A percentile compares a stretch with the other conserved stretches of the same genome.
Conservation (phyloP, 2,888 invertebrate species). For the Strigamia transsilvanica region DNA sequence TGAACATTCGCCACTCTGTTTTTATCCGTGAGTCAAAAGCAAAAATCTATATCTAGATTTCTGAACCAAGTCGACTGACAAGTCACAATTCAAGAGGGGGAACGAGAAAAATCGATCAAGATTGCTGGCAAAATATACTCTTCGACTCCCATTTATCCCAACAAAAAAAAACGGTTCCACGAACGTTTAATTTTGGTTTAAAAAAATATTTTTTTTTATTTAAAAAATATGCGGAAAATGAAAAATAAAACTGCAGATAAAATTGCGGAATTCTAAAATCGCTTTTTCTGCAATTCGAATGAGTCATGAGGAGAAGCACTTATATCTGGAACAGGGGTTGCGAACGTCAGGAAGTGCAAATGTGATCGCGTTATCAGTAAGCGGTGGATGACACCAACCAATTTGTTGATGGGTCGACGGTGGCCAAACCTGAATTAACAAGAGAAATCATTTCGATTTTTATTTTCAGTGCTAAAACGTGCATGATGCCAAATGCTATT, state of each 20-base stretch:
- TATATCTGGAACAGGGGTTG: background rate
- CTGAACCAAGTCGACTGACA: background rate
- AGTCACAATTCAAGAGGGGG: no score
- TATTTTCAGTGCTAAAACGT: no score
- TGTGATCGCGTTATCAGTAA: background rate
- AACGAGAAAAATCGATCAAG: no score
- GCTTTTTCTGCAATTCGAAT: background rate
- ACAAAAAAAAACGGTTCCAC: no score
- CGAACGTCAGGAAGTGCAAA: background rate
- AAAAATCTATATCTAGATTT: slow-evolving; percentile 15
- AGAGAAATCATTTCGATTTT: background rate
- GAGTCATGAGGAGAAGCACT: background rate
- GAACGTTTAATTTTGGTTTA: no score
- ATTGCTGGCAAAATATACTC: no score
- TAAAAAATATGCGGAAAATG: no score
- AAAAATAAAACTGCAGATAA: no score
- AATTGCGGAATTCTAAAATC: no score
- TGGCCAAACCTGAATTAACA: background rate
- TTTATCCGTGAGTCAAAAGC: background rate
- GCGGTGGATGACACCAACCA: background rate
- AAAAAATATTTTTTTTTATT: no score
- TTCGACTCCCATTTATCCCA: no score
- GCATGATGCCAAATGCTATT: no score
- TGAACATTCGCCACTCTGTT: background rate
- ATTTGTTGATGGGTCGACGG: slow-evolving; percentile 8